Evolutionary conservation across 2,888 invertebrate genomes (phyloP), one percentile per base, ranked within the genome.

Genomic region (Heliconius ismenius): DNA sequence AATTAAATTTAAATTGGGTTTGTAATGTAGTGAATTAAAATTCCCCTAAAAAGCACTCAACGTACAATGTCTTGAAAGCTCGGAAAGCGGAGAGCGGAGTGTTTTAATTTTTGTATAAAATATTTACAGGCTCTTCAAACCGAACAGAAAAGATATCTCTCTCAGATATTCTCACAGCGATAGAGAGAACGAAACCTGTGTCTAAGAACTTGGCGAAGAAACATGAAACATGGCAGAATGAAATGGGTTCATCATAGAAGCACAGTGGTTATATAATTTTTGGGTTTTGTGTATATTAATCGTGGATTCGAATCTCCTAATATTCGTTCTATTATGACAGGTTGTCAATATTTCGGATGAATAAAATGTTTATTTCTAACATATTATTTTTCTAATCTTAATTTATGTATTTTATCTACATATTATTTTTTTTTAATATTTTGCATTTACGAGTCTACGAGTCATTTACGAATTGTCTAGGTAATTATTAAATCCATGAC

Each of bases 181-280:
- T 96, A 76, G 88, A 90, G 81, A 95, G 92, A 84, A 95, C 96
- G 3, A 95, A 95, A 83, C 95, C 96, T 0, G 95, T 96, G 9
- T 95, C 95, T 7, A 95, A 94, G 79, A 91, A 94, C 75, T 84
- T 95, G 68, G 92, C 95, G 43, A 90, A 92, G 74, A 95, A 92
- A 83, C 96, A 97, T 84, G 86, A 91, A 54, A 91, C 95, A 13
- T 97, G 97, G 97, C 95, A 95, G 86, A 93, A 91, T 79, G 93
- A 95, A 82, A 95, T 95, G 91, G 96, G 96, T 2, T 94, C 95
- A 73, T 90, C 91, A 2, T 95, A 89, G 86, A 77, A n/a, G 7
- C 21, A 21, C 9, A 7, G 6, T n/a, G 15, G 13, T 54, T 18
- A 13, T 64, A 64, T 15, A 13, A 18, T 15, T 63, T 28, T 15